phyloP scores from a whole-genome alignment of 2,888 invertebrate genomes.

The Drosophila borealis region DNA sequence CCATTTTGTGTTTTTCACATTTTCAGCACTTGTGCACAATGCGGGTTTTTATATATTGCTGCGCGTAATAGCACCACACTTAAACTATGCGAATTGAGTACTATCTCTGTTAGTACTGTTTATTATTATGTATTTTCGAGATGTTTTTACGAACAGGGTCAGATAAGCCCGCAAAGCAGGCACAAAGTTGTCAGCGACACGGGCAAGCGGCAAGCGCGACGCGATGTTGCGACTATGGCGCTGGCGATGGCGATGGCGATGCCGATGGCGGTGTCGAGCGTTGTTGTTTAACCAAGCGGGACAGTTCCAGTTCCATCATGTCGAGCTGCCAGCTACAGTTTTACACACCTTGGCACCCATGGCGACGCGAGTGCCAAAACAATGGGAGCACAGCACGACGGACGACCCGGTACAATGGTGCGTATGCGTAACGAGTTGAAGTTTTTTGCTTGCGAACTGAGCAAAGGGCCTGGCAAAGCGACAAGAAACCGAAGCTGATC shows the following conservation, averaged over 20 bases:
- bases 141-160: constrained; percentile 46
- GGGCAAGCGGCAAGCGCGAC: constrained; percentile 40
- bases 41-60: constrained; percentile 26
- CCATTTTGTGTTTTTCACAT: constrained; percentile 30
- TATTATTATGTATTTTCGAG: constrained; percentile 42
- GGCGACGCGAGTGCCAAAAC: constrained; percentile 75
- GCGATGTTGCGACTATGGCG: constrained; percentile 45
- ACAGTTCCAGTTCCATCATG: constrained; percentile 72
- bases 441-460: constrained; percentile 54
- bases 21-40: constrained; percentile 39
- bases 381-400: constrained; percentile 31
- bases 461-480: constrained; percentile 33
- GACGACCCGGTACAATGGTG: constrained; percentile 55
- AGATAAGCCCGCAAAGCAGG: constrained; percentile 55
- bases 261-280: constrained; percentile 50
- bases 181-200: constrained; percentile 58
- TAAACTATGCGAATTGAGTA: constrained; percentile 25
- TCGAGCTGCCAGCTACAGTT: constrained; percentile 73
- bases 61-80: constrained; percentile 27
- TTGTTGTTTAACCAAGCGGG: constrained; percentile 84
- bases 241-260: constrained; percentile 23
- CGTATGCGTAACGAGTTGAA: constrained; percentile 66
- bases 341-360: constrained; percentile 77
- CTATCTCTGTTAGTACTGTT: constrained; percentile 27
- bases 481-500: constrained; percentile 54